Evolutionary conservation across 2,888 invertebrate species (phyloP).

Genomic region (Formica aserva): DNA sequence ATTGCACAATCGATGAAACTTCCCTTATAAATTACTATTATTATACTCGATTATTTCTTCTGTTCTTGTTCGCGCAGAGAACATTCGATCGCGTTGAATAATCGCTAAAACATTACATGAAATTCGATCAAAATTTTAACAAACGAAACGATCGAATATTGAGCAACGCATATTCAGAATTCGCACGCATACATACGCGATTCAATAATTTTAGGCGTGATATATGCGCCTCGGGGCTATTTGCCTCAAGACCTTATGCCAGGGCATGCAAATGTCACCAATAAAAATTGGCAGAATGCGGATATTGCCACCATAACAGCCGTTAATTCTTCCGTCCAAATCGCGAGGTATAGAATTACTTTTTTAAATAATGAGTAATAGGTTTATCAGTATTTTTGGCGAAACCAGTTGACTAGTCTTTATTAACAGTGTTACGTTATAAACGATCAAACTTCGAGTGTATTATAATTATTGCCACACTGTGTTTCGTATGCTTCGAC

Average conservation of each 20-base stretch:
- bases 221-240: slow-evolving; percentile 27
- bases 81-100: slow-evolving; percentile 20
- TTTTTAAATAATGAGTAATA: slow-evolving; percentile 60
- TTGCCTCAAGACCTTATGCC: slow-evolving; percentile 32
- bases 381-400: slow-evolving; percentile 57
- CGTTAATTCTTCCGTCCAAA: slow-evolving; percentile 56
- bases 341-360: slow-evolving; percentile 13
- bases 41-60: not conserved
- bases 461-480: slow-evolving; percentile 55
- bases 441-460: slow-evolving; percentile 34
- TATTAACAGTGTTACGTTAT: slow-evolving; percentile 51
- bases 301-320: slow-evolving; percentile 41
- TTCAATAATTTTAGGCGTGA: not conserved
- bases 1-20: not conserved
- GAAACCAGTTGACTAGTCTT: slow-evolving; percentile 59
- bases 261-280: slow-evolving; percentile 50
- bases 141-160: slow-evolving; percentile 28
- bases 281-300: slow-evolving; percentile 59
- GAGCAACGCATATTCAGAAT: slow-evolving; percentile 19
- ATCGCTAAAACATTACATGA: slow-evolving; percentile 12
- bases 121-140: slow-evolving; percentile 17
- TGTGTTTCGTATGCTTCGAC: slow-evolving; percentile 29
- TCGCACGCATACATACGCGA: slow-evolving; percentile 28
- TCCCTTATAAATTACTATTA: slow-evolving; percentile 12
- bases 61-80: not conserved